Base-by-base conservation (phyloP, 2,113 vertebrate species). In the Tursiops truncatus region DNA sequence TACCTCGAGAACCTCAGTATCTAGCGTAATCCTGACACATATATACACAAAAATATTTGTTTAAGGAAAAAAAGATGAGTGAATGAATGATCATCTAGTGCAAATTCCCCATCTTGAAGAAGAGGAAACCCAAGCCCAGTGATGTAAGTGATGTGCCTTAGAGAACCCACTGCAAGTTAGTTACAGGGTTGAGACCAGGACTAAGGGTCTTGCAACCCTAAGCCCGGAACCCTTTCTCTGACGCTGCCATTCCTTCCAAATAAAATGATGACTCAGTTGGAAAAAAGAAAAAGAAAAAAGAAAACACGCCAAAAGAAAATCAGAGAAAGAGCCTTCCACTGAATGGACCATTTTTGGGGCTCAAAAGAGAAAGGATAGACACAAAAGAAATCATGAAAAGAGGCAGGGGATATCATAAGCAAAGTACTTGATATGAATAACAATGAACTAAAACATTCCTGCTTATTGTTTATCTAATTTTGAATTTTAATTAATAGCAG, bases 401-500 rank as follows among this genome's bases (percentile, higher is more conserved):
- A 92, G 31, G 79, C 11, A n/a, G 56, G 26, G 47, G 81, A 50
- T 65, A 95, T 96, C 74, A 89, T 92, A 96, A 97, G 89, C 86
- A 97, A 95, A 96, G 96, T 73, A 74, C 89, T 98, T 89, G 97
- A 26, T 95, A 47, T 96, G 97, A 98, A 98, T 98, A 96, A 96
- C 96, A 97, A 98, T 77, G 96, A 97, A 98, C 97, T 96, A 98
- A 98, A 96, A 26, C 89, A 97, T 98, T 97, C 96, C 31, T 18
- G 97, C 96, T 98, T 96, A 97, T 98, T 98, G 98, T 98, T 98
- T 98, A 98, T 98, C 97, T 97, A 98, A 98, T 98, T 99, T 98
- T 97, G 98, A 99, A 98, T 98, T 98, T 98, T 98, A 98, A 98
- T 98, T 98, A 98, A 97, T 94, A 98, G 97, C 98, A 98, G 62